Evolutionary conservation across 2,888 invertebrate species (phyloP).

Genomic region (Halictus quadricinctus): DNA sequence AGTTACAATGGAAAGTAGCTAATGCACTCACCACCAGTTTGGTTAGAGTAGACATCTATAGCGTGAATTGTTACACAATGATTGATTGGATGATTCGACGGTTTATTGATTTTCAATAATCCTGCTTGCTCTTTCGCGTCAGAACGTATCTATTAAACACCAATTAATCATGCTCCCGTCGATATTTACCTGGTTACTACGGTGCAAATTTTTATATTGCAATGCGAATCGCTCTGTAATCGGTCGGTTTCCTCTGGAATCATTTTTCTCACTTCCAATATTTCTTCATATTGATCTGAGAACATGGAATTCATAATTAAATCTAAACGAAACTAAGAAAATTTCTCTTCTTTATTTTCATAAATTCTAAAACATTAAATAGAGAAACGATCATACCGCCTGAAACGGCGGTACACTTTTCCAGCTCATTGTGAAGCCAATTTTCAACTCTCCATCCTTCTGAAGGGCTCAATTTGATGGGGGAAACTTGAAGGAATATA

Average conservation of each 20-base stretch:
- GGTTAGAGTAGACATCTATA: constrained; percentile 6
- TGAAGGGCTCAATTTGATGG: too few relatives aligned
- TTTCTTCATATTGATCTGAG: neutral
- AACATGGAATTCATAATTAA: neutral
- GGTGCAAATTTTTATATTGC: neutral
- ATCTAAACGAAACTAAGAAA: neutral
- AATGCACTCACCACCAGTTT: constrained; percentile 33
- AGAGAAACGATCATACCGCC: too few relatives aligned
- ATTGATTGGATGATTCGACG: constrained; percentile 56
- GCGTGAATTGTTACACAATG: constrained; percentile 37
- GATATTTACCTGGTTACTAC: constrained; percentile 38
- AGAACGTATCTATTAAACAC: constrained; percentile 49
- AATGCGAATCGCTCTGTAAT: neutral
- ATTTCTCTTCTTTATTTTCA: too few relatives aligned
- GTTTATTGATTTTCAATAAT: constrained; percentile 54
- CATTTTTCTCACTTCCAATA: neutral
- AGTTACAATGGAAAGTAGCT: constrained; percentile 17
- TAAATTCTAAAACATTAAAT: too few relatives aligned
- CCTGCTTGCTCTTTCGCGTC: constrained; percentile 13
- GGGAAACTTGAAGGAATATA: too few relatives aligned
- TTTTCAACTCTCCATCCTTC: too few relatives aligned
- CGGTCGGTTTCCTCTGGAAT: neutral
- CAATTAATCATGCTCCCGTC: constrained; percentile 51
- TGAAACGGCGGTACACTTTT: too few relatives aligned
- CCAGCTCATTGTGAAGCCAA: too few relatives aligned